Percentiles rank a stretch among this genome's conserved stretches.
Conservation (phyloP, 1,140 invertebrate species). For the Pentalonia nigronervosa region DNA sequence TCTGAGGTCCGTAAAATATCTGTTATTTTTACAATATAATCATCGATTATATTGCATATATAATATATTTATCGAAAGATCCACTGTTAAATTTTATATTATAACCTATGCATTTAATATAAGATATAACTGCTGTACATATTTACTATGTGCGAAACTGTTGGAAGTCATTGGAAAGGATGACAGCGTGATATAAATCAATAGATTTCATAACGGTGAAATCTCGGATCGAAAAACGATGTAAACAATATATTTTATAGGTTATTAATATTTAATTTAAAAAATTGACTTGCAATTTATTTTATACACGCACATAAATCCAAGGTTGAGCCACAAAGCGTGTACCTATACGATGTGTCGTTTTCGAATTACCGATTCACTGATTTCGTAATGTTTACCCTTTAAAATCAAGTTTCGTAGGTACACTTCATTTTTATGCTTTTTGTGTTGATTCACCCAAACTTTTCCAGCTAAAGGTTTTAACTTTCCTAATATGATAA, state of each 20-base stretch:
- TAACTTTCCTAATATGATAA: neutral
- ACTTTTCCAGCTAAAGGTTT: neutral
- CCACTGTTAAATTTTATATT: neutral
- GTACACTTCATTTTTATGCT: neutral
- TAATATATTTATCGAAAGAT: neutral
- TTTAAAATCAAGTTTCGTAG: neutral
- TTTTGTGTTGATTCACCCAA: neutral
- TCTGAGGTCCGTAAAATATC: neutral
- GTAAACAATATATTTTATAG: neutral
- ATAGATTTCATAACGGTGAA: neutral
- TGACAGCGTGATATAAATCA: neutral
- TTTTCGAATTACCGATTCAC: neutral
- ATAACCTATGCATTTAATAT: neutral
- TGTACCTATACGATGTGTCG: neutral
- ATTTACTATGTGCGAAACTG: neutral
- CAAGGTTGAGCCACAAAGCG: neutral
- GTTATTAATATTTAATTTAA: neutral
- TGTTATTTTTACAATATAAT: neutral
- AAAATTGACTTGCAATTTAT: constrained; percentile 6
- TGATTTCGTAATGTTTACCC: neutral
- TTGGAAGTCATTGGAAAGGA: neutral
- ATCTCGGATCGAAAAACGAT: neutral
- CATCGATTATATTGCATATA: neutral
- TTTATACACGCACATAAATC: neutral
- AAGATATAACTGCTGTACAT: neutral